Percentiles rank a stretch among this genome's conserved stretches.
phyloP scores from a whole-genome alignment of 1,140 invertebrate genomes.

The Drosophila sp. region DNA sequence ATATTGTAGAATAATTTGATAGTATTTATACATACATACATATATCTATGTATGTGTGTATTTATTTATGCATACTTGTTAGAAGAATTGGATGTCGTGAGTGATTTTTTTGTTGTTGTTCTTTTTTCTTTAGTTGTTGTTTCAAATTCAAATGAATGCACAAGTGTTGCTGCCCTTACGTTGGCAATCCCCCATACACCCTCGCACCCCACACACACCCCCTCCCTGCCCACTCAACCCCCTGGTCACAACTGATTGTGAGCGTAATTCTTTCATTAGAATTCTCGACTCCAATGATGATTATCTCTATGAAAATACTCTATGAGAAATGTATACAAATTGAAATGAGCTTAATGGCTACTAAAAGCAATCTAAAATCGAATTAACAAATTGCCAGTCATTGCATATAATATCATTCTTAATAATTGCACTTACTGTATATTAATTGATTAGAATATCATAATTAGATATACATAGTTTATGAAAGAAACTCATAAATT shows the following conservation, averaged over 20 bases:
- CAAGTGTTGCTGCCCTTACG: background rate
- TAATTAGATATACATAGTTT: no score
- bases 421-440: no score
- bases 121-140: background rate
- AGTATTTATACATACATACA: constrained; percentile 1
- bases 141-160: constrained; percentile 6
- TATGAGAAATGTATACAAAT: background rate
- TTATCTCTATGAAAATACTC: constrained; percentile 20
- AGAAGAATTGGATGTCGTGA: constrained; percentile 21
- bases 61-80: constrained; percentile 9
- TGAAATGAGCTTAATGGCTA: background rate
- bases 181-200: background rate
- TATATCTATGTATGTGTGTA: background rate
- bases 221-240: background rate
- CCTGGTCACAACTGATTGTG: constrained; percentile 13
- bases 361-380: background rate
- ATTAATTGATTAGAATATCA: no score
- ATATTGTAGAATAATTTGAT: constrained; percentile 10
- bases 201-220: background rate
- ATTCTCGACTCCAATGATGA: constrained; percentile 32
- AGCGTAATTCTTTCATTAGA: constrained; percentile 26
- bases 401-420: no score
- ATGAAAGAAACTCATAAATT: no score
- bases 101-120: background rate
- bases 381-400: no score